Percentiles rank a stretch among this genome's conserved stretches.
Conservation (phyloP, 2,113 vertebrate species). For the Apodemus sylvaticus region DNA sequence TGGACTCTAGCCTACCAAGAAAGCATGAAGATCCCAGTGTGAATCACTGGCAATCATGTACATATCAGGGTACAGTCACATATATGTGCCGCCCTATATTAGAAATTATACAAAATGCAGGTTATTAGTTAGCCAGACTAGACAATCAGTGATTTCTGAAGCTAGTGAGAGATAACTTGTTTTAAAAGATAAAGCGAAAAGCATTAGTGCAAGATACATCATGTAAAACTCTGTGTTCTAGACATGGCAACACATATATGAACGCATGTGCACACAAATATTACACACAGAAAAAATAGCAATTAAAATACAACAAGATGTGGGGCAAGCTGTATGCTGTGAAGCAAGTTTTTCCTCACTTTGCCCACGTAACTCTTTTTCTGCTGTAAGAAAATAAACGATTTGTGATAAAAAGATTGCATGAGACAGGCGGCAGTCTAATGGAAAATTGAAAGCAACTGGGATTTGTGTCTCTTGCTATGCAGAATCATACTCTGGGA, state of each 20-base stretch:
- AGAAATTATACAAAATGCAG: neutral
- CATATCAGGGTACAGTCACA: neutral
- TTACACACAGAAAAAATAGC: neutral
- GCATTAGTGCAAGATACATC: neutral
- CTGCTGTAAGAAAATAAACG: neutral
- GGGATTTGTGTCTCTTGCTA: neutral
- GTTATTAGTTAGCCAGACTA: neutral
- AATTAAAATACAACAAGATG: neutral
- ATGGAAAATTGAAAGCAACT: neutral
- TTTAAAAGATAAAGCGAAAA: neutral
- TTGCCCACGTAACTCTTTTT: neutral
- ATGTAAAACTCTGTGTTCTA: neutral
- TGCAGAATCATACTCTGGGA: fast-evolving
- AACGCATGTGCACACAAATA: too few species aligned
- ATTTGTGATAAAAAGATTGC: neutral
- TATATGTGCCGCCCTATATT: neutral
- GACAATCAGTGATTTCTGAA: too few species aligned
- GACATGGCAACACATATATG: neutral
- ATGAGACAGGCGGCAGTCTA: neutral
- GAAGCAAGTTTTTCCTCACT: neutral
- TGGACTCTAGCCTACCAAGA: neutral
- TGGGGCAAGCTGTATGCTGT: neutral
- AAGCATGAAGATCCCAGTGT: neutral
- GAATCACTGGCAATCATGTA: neutral
- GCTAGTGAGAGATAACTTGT: neutral